Evolutionary conservation across 2,113 vertebrate genomes (phyloP).

Genomic region (Microcebus lehilahytsara): DNA sequence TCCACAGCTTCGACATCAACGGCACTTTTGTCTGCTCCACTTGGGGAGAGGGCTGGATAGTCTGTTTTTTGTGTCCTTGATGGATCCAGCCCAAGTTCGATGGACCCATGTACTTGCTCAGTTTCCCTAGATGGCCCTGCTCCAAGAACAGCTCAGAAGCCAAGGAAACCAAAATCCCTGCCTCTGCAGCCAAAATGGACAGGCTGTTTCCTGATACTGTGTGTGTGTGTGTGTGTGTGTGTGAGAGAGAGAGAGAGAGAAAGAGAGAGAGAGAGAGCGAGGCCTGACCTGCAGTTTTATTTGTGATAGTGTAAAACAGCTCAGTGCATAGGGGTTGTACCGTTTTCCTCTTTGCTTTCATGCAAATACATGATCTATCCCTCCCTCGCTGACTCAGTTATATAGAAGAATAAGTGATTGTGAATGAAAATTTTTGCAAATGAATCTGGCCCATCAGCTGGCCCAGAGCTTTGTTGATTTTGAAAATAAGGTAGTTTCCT

Average conservation of each 20-base stretch:
- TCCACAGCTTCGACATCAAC: slow-evolving; percentile 39
- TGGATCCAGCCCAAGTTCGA: slow-evolving; percentile 59
- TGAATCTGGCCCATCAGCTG: neutral
- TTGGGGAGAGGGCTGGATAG: slow-evolving; percentile 15
- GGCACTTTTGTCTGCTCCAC: slow-evolving; percentile 54
- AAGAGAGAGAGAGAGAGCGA: neutral
- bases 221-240: neutral
- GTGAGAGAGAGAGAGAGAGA: too few relatives aligned
- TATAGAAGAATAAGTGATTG: neutral
- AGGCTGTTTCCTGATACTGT: slow-evolving; percentile 37
- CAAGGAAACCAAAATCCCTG: slow-evolving; percentile 55
- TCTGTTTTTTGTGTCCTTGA: slow-evolving; percentile 64
- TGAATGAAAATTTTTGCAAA: neutral
- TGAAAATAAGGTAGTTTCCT: neutral
- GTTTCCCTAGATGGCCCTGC: slow-evolving; percentile 51
- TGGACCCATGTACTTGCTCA: slow-evolving; percentile 36
- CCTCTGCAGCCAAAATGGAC: slow-evolving; percentile 40
- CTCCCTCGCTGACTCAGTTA: neutral
- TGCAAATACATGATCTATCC: neutral
- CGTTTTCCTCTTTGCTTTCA: neutral
- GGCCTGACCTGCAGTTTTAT: neutral
- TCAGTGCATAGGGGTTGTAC: neutral
- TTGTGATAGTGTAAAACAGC: neutral
- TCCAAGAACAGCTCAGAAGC: slow-evolving; percentile 65
- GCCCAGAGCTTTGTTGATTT: neutral